A percentile compares a stretch with the other conserved stretches of the same genome.
Evolutionary conservation across 2,113 vertebrate species (phyloP).

Genomic region (Sceloporus tristichus): DNA sequence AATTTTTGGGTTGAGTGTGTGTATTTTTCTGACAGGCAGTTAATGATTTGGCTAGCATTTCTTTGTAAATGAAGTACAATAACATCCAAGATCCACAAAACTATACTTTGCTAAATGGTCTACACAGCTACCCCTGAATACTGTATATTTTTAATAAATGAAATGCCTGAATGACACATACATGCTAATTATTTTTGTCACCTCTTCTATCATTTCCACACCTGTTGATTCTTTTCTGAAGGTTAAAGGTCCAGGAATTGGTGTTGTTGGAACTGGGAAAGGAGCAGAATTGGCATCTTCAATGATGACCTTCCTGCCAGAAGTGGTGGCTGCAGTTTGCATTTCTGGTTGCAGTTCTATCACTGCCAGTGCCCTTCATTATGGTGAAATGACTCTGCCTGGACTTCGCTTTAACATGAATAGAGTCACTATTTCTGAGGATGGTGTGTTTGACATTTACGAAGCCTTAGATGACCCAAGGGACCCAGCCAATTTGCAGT

Average conservation of each 20-base stretch:
- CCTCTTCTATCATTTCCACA: constrained; percentile 30
- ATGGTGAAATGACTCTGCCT: constrained; percentile 69
- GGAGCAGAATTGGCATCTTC: constrained; percentile 78
- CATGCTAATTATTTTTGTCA: constrained; percentile 33
- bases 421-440: constrained; percentile 68
- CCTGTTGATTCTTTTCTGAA: constrained; percentile 26
- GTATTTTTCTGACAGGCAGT: not conserved
- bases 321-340: constrained; percentile 75
- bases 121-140: not conserved
- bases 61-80: not conserved
- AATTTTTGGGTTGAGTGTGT: not conserved
- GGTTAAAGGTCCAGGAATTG: constrained; percentile 77
- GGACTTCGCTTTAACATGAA: constrained; percentile 73
- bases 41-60: constrained; percentile 48
- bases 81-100: too few relatives aligned
- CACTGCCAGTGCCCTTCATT: constrained; percentile 70
- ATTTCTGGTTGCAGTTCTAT: constrained; percentile 77
- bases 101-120: too few relatives aligned
- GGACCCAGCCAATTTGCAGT: constrained; percentile 66
- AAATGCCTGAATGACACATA: not conserved
- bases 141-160: not conserved
- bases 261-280: constrained; percentile 78
- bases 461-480: constrained; percentile 75
- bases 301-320: constrained; percentile 78
- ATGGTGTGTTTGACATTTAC: constrained; percentile 73